Evolutionary conservation across 2,888 invertebrate genomes (phyloP).

Genomic region (Chaitophorus viminalis): DNA sequence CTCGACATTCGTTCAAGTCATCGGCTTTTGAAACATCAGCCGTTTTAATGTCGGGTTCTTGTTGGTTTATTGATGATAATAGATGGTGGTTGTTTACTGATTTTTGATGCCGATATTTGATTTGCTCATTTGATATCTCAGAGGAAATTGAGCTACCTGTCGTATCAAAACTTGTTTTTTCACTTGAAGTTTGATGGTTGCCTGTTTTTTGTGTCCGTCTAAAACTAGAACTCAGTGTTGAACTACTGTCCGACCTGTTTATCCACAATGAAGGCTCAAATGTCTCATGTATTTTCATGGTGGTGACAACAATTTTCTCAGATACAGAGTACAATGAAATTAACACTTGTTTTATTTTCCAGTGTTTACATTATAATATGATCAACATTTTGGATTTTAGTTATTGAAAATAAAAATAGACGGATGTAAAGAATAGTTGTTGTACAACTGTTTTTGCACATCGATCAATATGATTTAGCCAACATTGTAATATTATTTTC

Average conservation of each 20-base stretch:
- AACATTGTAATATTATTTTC: neutral
- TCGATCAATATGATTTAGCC: neutral
- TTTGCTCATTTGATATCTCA: neutral
- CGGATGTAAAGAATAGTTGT: neutral
- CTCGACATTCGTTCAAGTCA: neutral
- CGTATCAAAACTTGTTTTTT: neutral
- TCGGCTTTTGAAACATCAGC: neutral
- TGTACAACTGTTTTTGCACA: neutral
- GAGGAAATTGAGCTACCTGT: neutral
- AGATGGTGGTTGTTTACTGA: neutral
- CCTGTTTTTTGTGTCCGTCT: neutral
- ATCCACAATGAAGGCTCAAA: neutral
- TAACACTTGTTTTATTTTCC: neutral
- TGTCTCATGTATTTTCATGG: neutral
- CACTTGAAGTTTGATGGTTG: neutral
- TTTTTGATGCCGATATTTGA: neutral
- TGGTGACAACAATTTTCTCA: neutral
- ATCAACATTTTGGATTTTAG: neutral
- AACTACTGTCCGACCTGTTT: neutral
- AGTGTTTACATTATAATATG: neutral
- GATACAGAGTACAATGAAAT: neutral
- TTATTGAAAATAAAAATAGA: neutral
- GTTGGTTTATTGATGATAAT: neutral
- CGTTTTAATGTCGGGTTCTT: neutral
- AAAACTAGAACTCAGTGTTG: neutral